Percentiles rank a stretch among this genome's conserved stretches.
Evolutionary conservation across 1,140 invertebrate species (phyloP).

Genomic region (Polypedilum vanderplanki): DNA sequence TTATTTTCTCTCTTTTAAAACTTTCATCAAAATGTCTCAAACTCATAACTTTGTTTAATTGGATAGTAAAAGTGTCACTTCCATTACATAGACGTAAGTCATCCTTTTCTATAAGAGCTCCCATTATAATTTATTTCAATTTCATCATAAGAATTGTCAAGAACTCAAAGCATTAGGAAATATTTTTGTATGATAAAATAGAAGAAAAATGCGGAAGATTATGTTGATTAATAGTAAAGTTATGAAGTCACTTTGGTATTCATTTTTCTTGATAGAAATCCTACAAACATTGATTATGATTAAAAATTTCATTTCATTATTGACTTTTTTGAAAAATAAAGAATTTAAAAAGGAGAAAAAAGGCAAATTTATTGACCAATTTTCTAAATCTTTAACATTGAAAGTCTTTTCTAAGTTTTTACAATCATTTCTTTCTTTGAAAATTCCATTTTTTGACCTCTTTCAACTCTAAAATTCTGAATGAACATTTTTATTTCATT

Average conservation of each 20-base stretch:
- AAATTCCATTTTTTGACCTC: neutral
- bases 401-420: neutral
- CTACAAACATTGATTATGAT: constrained; percentile 7
- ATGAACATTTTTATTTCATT: too few species aligned
- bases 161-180: neutral
- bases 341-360: neutral
- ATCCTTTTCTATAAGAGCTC: neutral
- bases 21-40: too few species aligned
- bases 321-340: neutral
- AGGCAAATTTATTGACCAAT: neutral
- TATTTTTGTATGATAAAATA: neutral
- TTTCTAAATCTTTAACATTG: neutral
- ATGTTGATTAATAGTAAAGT: neutral
- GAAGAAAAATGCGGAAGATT: neutral
- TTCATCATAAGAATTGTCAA: too few species aligned
- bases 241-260: constrained; percentile 18
- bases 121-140: neutral
- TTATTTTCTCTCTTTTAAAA: too few species aligned
- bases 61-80: too few species aligned
- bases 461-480: too few species aligned
- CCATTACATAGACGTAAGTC: too few species aligned
- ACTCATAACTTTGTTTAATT: too few species aligned
- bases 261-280: neutral
- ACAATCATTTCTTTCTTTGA: neutral
- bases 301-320: neutral